Base-by-base conservation (phyloP, 2,797 vertebrate genomes). In the Epinephelus awoara region DNA sequence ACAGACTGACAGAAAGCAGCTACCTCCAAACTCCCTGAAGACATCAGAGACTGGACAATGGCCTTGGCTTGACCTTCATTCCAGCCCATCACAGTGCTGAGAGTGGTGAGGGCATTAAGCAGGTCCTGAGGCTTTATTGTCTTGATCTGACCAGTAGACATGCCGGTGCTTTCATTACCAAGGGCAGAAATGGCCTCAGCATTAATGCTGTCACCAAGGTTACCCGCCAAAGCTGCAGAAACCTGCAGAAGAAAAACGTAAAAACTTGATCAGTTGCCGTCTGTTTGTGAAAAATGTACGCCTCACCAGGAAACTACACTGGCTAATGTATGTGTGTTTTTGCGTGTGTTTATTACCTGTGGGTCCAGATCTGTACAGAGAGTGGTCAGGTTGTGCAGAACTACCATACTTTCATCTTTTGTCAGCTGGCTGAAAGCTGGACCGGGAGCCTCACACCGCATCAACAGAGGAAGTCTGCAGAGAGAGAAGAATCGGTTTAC, bases 391-490 rank as follows among this genome's bases (percentile, higher is more conserved):
- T 87, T 89, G 6, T 70, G 0, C 5, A 94, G 86, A 57, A 95
- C 1, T 0, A 58, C 46, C 0, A 72, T 0, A 58, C 12, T 90
- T 57, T 94, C 0, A 1, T 1, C 1, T 8, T 12, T 0, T 12
- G 12, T 87, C 67, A 96, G 83, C 54, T 92, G 88, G 19, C 0
- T 64, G 78, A 93, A 96, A 0, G 93, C 92, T 1, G 19, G 19
- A 0, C 83, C 92, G 0, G 94, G 94, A 69, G 85, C 93, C 0
- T 17, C 42, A 38, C 95, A 96, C 3, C 75, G 88, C 50, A 21
- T 83, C 62, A 23, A 1, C 15, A 77, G 27, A 63, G 95, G 94
- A 64, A 96, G 93, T n/a, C 94, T 96, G 80, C 14, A 66, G 54
- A 61, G 23, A 75, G 14, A 27, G 40, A 56, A 3, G 18, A 21